Conservation (phyloP, 2,113 vertebrate species). For the Lepus timidus region DNA sequence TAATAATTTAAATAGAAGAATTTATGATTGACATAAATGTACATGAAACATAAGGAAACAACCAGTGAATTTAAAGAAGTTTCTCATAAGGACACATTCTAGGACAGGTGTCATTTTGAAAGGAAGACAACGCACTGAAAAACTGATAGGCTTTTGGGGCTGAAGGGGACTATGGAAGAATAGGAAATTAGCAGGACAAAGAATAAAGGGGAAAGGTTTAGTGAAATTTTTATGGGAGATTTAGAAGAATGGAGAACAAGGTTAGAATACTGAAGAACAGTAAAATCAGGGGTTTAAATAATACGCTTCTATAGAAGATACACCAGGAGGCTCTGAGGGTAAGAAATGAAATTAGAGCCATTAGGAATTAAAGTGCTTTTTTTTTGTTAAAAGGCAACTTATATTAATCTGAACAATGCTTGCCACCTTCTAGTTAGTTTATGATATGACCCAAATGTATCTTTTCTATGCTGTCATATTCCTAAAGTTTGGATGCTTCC, state of each 20-base stretch:
- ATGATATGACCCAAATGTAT: neutral
- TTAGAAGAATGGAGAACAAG: neutral
- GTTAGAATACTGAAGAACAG: neutral
- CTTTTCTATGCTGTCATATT: neutral
- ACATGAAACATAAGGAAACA: constrained; percentile 40
- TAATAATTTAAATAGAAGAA: constrained; percentile 65
- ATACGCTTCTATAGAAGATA: neutral
- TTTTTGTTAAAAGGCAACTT: constrained; percentile 32
- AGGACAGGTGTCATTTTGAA: constrained; percentile 47
- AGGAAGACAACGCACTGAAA: constrained; percentile 28
- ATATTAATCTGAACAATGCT: neutral
- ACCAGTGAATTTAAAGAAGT: constrained; percentile 21
- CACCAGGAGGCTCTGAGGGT: neutral
- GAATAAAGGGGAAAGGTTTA: constrained; percentile 10
- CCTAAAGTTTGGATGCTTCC: neutral
- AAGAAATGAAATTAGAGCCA: constrained; percentile 8
- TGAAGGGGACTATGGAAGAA: neutral
- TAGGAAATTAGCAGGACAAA: neutral
- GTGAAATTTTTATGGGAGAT: neutral
- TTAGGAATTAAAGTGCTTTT: neutral
- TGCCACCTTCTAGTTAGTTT: neutral
- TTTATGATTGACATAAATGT: constrained; percentile 30
- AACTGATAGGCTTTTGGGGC: neutral
- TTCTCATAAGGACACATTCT: constrained; percentile 32
- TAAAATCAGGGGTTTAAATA: constrained; percentile 34